Percentiles rank a stretch among this genome's conserved stretches.
These are phyloP conservation scores for Hypothenemus hampei DNA, from an alignment of 1,140 invertebrate genomes.

Conservation along the genomic window DNA sequence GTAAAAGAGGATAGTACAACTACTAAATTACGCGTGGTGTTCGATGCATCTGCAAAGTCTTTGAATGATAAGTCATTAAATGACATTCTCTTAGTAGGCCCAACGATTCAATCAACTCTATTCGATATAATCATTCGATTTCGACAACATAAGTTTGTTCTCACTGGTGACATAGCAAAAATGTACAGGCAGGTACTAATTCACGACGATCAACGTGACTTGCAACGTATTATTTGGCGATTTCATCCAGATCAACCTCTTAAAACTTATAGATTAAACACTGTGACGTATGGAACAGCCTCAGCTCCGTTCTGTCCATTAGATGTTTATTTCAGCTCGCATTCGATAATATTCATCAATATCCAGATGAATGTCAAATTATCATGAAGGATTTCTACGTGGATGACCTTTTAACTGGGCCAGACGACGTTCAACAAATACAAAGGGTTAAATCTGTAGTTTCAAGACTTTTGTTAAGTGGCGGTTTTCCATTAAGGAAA, in stretches of 20 bases:
- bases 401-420: constrained; percentile 46
- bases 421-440: constrained; percentile 6
- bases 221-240: constrained; percentile 32
- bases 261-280: constrained; percentile 37
- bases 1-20: background rate
- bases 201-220: background rate
- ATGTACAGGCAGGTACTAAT: constrained; percentile 41
- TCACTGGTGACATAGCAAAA: constrained; percentile 43
- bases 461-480: background rate
- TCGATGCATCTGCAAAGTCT: background rate
- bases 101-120: constrained; percentile 46
- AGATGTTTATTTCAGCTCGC: constrained; percentile 28
- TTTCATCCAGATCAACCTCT: constrained; percentile 17
- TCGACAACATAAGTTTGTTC: constrained; percentile 21
- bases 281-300: constrained; percentile 34
- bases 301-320: constrained; percentile 32
- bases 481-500: constrained; percentile 6
- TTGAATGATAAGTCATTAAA: background rate
- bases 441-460: constrained; percentile 11
- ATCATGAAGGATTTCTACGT: constrained; percentile 42
- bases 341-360: constrained; percentile 17
- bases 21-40: background rate
- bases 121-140: constrained; percentile 42
- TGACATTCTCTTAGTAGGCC: constrained; percentile 42
- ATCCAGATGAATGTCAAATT: constrained; percentile 34